These are phyloP conservation scores for Cepphus grylle DNA, from an alignment of 2,113 vertebrate species.

Conservation along the genomic window DNA sequence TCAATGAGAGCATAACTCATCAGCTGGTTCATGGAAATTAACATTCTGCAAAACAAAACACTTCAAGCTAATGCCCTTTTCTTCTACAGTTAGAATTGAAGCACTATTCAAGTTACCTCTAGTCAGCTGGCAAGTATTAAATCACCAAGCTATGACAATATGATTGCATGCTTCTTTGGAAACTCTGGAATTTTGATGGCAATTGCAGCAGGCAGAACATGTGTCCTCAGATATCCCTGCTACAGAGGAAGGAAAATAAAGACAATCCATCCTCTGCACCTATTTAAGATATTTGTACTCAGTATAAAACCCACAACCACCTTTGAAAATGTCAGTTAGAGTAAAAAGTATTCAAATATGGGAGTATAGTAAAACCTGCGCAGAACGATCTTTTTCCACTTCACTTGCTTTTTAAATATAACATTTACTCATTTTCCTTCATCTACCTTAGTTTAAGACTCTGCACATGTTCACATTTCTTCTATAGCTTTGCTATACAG, in stretches of 20 bases:
- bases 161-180: not conserved
- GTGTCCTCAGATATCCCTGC: not conserved
- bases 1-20: not conserved
- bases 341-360: not conserved
- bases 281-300: not conserved
- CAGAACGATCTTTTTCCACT: not conserved
- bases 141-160: not conserved
- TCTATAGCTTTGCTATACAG: not conserved
- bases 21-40: not conserved
- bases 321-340: not conserved
- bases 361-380: not conserved
- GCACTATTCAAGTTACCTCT: not conserved
- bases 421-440: not conserved
- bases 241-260: not conserved
- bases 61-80: not conserved
- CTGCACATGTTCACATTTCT: not conserved
- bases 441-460: not conserved
- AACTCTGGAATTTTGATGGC: not conserved
- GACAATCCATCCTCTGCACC: not conserved
- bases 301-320: not conserved
- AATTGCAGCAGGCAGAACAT: not conserved
- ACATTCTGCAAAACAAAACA: not conserved
- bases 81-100: not conserved
- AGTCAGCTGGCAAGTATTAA: not conserved
- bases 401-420: not conserved